These are phyloP conservation scores for Fringilla coelebs DNA, from an alignment of 2,797 vertebrate species.

Conservation along the genomic window DNA sequence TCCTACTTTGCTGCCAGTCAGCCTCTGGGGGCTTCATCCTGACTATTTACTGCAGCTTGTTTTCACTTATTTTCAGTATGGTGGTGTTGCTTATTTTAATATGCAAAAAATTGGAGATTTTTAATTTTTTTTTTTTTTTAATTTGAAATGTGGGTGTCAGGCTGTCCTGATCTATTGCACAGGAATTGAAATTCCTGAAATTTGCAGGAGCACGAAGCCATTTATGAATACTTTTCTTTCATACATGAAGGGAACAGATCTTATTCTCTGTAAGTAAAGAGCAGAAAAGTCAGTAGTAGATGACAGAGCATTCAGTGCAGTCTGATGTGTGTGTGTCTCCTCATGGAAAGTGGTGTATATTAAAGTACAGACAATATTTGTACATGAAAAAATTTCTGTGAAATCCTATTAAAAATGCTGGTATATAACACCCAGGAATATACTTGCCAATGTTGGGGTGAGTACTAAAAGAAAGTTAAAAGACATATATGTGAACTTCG, in stretches of 20 bases:
- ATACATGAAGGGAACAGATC: background rate
- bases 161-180: background rate
- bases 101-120: background rate
- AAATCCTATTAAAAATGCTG: background rate
- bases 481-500: background rate
- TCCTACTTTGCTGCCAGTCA: background rate
- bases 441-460: background rate
- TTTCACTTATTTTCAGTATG: background rate
- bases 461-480: background rate
- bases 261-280: background rate
- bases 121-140: background rate
- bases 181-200: constrained; percentile 63
- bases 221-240: background rate
- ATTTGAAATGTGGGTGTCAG: background rate
- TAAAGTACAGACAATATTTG: background rate
- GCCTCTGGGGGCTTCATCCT: background rate
- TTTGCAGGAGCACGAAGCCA: constrained; percentile 23
- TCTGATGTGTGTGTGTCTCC: background rate
- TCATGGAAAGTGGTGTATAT: background rate
- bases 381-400: background rate
- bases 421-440: background rate
- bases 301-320: background rate
- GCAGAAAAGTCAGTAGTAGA: background rate
- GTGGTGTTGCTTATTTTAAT: background rate
- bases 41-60: background rate